These are phyloP conservation scores for Pituophis catenifer DNA, from an alignment of 2,113 vertebrate species.

Conservation along the genomic window DNA sequence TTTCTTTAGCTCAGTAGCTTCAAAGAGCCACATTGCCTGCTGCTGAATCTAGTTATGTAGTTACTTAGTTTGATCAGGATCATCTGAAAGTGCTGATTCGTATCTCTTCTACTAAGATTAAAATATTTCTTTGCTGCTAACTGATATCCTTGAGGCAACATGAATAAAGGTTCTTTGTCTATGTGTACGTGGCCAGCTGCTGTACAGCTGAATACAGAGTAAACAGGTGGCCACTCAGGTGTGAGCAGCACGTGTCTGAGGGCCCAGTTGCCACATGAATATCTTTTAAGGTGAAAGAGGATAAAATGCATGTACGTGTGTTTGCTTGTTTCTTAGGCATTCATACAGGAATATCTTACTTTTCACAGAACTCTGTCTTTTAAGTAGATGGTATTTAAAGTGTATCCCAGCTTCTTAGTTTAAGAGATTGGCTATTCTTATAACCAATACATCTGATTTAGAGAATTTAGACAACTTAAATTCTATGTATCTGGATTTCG, in stretches of 20 bases:
- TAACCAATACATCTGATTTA: neutral
- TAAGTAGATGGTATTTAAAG: constrained; percentile 13
- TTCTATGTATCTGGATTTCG: neutral
- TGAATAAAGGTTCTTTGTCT: neutral
- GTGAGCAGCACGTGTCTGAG: neutral
- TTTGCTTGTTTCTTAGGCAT: neutral
- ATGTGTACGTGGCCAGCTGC: neutral
- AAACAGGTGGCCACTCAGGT: neutral
- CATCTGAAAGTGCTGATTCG: constrained; percentile 20
- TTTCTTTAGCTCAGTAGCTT: neutral
- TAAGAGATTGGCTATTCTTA: neutral
- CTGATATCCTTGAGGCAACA: neutral
- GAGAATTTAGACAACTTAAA: neutral
- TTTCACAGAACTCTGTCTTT: neutral
- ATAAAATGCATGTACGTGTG: neutral
- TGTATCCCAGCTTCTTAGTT: neutral
- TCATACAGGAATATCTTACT: neutral
- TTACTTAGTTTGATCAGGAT: neutral
- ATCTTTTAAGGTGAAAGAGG: neutral
- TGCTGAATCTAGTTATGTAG: neutral
- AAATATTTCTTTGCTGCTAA: constrained; percentile 25
- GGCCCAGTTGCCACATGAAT: neutral
- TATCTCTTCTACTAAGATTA: constrained; percentile 38
- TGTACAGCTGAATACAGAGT: neutral
- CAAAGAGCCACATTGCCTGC: neutral